Percentiles rank a stretch among this genome's conserved stretches.
These are phyloP conservation scores for Nasonia vitripennis DNA, from an alignment of 1,140 invertebrate genomes.

Conservation along the genomic window DNA sequence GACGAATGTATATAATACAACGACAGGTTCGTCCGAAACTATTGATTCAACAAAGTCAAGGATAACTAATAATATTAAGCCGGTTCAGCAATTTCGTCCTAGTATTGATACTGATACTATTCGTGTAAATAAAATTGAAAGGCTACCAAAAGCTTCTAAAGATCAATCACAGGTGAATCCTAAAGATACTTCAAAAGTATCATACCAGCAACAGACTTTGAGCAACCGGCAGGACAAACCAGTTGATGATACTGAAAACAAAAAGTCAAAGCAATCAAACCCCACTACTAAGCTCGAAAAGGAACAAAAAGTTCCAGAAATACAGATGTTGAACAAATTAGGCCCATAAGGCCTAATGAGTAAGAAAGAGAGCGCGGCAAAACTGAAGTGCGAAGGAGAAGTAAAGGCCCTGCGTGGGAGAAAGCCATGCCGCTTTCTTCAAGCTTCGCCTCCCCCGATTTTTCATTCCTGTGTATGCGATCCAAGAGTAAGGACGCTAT, in stretches of 20 bases:
- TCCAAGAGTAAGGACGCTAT: no score
- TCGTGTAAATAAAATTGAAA: slow-evolving; percentile 54
- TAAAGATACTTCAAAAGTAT: slow-evolving; percentile 38
- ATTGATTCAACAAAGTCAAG: slow-evolving; percentile 35
- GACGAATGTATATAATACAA: slow-evolving; percentile 27
- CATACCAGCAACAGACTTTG: slow-evolving; percentile 32
- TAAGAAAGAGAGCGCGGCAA: no score
- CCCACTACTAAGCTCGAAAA: slow-evolving; percentile 57
- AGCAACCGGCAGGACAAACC: slow-evolving; percentile 41
- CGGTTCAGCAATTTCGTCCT: slow-evolving; percentile 39
- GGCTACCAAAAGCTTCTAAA: slow-evolving; percentile 52
- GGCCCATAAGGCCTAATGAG: no score
- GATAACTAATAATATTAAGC: slow-evolving; percentile 35
- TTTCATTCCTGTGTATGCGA: no score
- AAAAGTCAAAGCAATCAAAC: slow-evolving; percentile 58
- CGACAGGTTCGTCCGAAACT: slow-evolving; percentile 45
- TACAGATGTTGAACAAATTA: slow-evolving; percentile 51
- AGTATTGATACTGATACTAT: slow-evolving; percentile 44
- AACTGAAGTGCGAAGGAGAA: no score
- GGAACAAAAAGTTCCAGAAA: slow-evolving; percentile 54
- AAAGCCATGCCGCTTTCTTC: no score
- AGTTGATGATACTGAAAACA: slow-evolving; percentile 52
- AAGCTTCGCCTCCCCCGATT: no score
- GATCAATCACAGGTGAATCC: slow-evolving; percentile 47
- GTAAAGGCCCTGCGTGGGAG: no score